A percentile compares a stretch with the other conserved stretches of the same genome.
Evolutionary conservation across 2,888 invertebrate genomes (phyloP).

Genomic region (Papilio elwesi): DNA sequence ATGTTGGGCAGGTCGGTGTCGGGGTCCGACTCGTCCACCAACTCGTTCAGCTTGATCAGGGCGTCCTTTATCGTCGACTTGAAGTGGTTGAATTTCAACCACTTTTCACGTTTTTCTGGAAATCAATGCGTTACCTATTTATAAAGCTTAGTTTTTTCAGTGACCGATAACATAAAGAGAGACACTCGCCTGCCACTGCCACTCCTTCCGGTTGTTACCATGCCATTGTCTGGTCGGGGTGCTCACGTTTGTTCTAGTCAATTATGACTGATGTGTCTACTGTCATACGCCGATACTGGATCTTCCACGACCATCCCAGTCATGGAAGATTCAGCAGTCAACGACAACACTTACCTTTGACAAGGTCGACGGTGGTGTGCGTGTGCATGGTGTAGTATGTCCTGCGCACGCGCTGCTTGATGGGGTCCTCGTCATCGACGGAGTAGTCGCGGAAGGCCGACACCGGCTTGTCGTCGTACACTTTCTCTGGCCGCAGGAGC

Average conservation of each 20-base stretch:
- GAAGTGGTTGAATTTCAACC: slow-evolving; percentile 94
- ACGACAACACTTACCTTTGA: slow-evolving; percentile 74
- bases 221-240: too few relatives aligned
- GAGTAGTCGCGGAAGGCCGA: slow-evolving; percentile 92
- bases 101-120: slow-evolving; percentile 76
- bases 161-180: too few relatives aligned
- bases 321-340: not conserved
- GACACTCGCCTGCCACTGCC: too few relatives aligned
- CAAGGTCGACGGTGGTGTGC: slow-evolving; percentile 94
- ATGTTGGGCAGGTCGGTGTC: slow-evolving; percentile 97
- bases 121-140: too few relatives aligned
- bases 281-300: too few relatives aligned
- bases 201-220: too few relatives aligned
- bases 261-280: too few relatives aligned
- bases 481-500: slow-evolving; percentile 89
- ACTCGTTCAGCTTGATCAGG: slow-evolving; percentile 91
- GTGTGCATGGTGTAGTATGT: slow-evolving; percentile 96
- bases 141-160: too few relatives aligned
- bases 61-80: slow-evolving; percentile 93
- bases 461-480: slow-evolving; percentile 89
- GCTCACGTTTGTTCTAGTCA: too few relatives aligned
- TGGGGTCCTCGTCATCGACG: slow-evolving; percentile 88
- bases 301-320: too few relatives aligned
- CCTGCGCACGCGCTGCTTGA: slow-evolving; percentile 91
- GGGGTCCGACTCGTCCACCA: slow-evolving; percentile 98